These are phyloP conservation scores for Echeneis naucrates DNA, from an alignment of 2,797 vertebrate species.

Conservation along the genomic window DNA sequence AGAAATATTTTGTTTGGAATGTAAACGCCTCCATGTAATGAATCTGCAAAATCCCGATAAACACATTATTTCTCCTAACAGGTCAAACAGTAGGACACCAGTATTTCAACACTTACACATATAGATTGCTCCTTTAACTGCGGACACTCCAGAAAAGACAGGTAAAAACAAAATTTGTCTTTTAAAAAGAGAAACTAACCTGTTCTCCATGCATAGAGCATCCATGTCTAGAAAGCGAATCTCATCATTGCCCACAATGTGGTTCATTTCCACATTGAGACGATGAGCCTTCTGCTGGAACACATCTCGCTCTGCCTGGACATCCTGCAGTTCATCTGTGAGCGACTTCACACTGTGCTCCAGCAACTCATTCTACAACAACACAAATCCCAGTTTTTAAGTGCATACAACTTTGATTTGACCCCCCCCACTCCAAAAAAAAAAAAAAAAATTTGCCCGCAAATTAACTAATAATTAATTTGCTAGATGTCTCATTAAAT, in stretches of 20 bases:
- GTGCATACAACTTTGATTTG: too few species aligned
- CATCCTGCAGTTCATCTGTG: slow-evolving; percentile 93
- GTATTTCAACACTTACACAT: not conserved
- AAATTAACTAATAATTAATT: not conserved
- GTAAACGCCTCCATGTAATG: too few species aligned
- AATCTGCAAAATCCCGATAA: not conserved
- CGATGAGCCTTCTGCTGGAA: slow-evolving; percentile 96
- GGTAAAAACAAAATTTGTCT: not conserved
- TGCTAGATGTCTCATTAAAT: not conserved
- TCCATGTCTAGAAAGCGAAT: slow-evolving; percentile 94
- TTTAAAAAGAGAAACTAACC: slow-evolving; percentile 75
- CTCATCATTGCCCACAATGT: slow-evolving; percentile 91
- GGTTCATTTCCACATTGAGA: slow-evolving; percentile 95
- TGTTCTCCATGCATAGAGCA: slow-evolving; percentile 98
- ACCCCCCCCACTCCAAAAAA: too few species aligned
- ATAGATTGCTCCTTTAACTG: too few species aligned
- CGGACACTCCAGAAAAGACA: not conserved
- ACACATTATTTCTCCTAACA: not conserved
- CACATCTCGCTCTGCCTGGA: slow-evolving; percentile 91
- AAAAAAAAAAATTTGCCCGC: too few species aligned
- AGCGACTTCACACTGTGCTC: slow-evolving; percentile 92
- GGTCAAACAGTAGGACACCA: not conserved
- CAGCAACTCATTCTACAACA: slow-evolving; percentile 89
- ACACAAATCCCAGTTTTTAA: not conserved
- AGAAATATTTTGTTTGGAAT: slow-evolving; percentile 35